Conservation (phyloP, 1,140 invertebrate species). For the Acromyrmex echinatior region DNA sequence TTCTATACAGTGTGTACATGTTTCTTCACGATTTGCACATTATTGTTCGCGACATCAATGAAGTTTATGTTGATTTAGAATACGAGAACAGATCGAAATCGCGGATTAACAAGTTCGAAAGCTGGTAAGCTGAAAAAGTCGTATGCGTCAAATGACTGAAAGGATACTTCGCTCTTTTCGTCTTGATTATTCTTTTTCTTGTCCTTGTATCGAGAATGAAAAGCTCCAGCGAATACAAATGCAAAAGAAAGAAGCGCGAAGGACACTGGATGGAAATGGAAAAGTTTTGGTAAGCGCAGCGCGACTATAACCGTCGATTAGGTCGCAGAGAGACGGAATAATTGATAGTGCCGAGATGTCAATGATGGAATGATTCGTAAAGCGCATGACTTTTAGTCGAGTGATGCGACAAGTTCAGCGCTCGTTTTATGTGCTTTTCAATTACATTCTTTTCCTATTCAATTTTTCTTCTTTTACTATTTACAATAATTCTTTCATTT, state of each 20-base stretch:
- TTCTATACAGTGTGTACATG: not conserved
- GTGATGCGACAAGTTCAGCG: not conserved
- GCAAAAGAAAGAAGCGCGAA: not conserved
- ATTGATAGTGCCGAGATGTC: slow-evolving; percentile 72
- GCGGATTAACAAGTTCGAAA: slow-evolving; percentile 41
- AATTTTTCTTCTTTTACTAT: not conserved
- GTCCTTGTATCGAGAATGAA: not conserved
- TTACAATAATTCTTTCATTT: not conserved
- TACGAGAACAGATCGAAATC: not conserved
- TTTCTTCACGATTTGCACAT: not conserved
- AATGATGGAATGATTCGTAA: slow-evolving; percentile 68
- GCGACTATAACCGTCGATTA: slow-evolving; percentile 41
- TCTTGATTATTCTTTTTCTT: slow-evolving; percentile 18
- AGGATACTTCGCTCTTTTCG: not conserved
- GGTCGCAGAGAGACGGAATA: slow-evolving; percentile 45
- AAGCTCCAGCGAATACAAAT: not conserved
- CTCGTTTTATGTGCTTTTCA: slow-evolving; percentile 10
- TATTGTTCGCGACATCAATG: not conserved
- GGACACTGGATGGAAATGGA: not conserved
- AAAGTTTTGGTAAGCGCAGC: slow-evolving; percentile 56
- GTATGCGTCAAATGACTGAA: slow-evolving; percentile 46
- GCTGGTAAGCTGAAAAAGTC: slow-evolving; percentile 19
- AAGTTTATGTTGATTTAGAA: slow-evolving; percentile 11
- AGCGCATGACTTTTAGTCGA: slow-evolving; percentile 51
- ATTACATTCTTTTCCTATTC: not conserved